phyloP scores from a whole-genome alignment of 2,113 vertebrate genomes.

The Riparia riparia region DNA sequence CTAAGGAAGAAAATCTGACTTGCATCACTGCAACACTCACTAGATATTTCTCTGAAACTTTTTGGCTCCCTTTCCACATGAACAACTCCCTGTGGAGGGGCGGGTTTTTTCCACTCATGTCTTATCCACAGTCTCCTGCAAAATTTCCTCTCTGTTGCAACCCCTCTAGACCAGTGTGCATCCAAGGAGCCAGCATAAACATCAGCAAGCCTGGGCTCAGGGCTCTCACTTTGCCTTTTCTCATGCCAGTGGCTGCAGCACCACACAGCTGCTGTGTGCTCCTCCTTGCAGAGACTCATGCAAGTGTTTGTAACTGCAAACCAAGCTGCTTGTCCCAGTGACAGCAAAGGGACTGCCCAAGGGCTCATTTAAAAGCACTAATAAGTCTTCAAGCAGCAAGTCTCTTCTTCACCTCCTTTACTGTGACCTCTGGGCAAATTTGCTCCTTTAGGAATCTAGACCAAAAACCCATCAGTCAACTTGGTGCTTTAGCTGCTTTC shows the following conservation, averaged over 20 bases:
- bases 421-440: not conserved
- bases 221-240: not conserved
- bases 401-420: not conserved
- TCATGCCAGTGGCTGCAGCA: not conserved
- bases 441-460: not conserved
- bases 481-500: not conserved
- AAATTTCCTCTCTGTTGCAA: not conserved
- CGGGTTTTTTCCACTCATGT: not conserved
- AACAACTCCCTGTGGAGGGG: not conserved
- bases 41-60: not conserved
- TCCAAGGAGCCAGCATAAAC: rapidly evolving
- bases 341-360: not conserved
- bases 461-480: not conserved
- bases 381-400: not conserved
- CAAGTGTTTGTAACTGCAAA: not conserved
- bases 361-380: not conserved
- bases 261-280: not conserved
- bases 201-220: not conserved
- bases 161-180: not conserved
- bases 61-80: not conserved
- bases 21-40: not conserved
- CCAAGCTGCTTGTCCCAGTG: not conserved
- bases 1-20: not conserved
- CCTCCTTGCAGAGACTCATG: not conserved
- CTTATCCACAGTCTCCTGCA: not conserved